These are phyloP conservation scores for Euura saliciscinereae DNA, from an alignment of 1,140 invertebrate species.

Conservation along the genomic window DNA sequence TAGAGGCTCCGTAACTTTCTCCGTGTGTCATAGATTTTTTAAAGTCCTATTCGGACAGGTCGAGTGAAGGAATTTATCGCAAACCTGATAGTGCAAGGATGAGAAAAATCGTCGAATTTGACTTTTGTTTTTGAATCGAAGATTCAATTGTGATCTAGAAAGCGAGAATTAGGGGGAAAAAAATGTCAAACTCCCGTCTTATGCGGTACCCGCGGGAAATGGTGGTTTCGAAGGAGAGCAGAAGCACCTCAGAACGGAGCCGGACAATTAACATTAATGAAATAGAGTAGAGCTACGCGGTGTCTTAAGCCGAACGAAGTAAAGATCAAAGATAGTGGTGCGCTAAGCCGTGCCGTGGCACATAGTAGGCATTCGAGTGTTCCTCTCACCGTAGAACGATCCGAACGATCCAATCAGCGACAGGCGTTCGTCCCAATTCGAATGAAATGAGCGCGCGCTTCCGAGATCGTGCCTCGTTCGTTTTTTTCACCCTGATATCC, in stretches of 20 bases:
- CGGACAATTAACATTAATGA: slow-evolving; percentile 48
- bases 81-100: background rate
- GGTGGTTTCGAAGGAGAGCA: background rate
- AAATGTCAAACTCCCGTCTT: too few species aligned
- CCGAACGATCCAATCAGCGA: background rate
- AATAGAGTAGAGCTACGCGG: slow-evolving; percentile 36
- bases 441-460: too few species aligned
- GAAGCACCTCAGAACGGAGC: slow-evolving; percentile 24
- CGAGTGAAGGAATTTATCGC: slow-evolving; percentile 43
- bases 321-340: slow-evolving; percentile 12
- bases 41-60: slow-evolving; percentile 36
- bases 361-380: slow-evolving; percentile 6
- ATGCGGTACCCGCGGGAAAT: background rate
- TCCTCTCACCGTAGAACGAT: background rate
- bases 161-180: too few species aligned
- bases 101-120: background rate
- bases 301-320: slow-evolving; percentile 35
- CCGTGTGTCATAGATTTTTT: slow-evolving; percentile 46
- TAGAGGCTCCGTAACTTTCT: slow-evolving; percentile 48
- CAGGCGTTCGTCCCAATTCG: background rate
- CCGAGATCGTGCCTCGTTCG: background rate
- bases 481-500: slow-evolving; percentile 28
- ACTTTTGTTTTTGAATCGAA: too few species aligned
- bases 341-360: background rate
- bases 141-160: too few species aligned